Evolutionary conservation across 2,113 vertebrate genomes (phyloP).

Genomic region (Indri indri): DNA sequence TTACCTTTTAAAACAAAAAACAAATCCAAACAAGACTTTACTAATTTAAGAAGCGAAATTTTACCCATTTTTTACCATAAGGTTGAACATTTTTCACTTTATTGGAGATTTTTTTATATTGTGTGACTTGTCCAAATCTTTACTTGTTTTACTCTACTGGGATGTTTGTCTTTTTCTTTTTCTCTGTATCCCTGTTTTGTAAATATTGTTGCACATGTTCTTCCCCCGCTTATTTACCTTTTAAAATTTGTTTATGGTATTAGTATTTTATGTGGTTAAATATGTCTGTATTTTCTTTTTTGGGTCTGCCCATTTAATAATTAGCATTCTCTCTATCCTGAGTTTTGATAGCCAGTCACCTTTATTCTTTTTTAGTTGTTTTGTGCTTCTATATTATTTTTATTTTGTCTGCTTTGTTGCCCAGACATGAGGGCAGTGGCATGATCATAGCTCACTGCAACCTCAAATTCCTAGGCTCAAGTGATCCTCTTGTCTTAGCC

Average conservation of each 20-base stretch:
- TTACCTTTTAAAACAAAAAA: constrained; percentile 31
- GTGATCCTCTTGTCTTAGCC: neutral
- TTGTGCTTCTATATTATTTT: constrained; percentile 43
- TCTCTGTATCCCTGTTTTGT: neutral
- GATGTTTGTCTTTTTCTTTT: neutral
- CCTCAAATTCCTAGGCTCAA: neutral
- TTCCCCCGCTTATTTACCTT: constrained; percentile 7
- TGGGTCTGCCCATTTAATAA: constrained; percentile 29
- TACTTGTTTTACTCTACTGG: constrained; percentile 33
- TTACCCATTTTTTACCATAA: constrained; percentile 17
- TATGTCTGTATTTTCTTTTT: constrained; percentile 3
- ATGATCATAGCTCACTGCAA: neutral
- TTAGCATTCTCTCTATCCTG: neutral
- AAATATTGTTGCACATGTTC: constrained; percentile 26
- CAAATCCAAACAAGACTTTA: constrained; percentile 35
- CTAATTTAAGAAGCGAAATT: neutral
- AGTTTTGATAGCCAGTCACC: constrained; percentile 7
- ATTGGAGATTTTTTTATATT: constrained; percentile 26
- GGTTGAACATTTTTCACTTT: constrained; percentile 34
- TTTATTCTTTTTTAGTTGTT: constrained; percentile 52
- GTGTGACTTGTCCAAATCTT: constrained; percentile 1
- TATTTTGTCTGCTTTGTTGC: neutral
- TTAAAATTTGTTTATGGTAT: neutral
- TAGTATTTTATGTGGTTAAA: constrained; percentile 30
- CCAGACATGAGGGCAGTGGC: neutral